phyloP scores from a whole-genome alignment of 2,113 vertebrate genomes.

The Hylia prasina region DNA sequence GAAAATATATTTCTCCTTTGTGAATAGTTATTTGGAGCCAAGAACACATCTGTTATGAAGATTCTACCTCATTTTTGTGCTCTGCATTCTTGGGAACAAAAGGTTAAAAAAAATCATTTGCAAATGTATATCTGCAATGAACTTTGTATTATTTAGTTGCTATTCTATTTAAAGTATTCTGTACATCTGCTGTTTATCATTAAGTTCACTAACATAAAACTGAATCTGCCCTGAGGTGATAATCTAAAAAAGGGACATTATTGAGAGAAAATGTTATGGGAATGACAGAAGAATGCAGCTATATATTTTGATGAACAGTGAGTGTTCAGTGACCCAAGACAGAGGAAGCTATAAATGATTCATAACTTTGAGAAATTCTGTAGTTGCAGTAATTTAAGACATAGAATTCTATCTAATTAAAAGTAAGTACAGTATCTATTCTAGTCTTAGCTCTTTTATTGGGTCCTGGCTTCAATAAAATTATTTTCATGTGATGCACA shows the following conservation, averaged over 20 bases:
- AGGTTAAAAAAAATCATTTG: background rate
- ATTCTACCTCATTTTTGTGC: constrained; percentile 5
- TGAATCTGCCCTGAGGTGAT: background rate
- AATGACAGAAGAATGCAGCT: constrained; percentile 17
- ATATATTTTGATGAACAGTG: constrained; percentile 31
- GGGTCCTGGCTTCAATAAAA: constrained; percentile 4
- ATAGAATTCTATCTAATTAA: constrained; percentile 1
- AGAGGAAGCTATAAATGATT: constrained; percentile 44
- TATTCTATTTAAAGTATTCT: background rate
- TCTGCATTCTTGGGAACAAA: constrained; percentile 1
- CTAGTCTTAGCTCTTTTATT: background rate
- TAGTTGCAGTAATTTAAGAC: constrained; percentile 14
- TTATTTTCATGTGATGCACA: constrained; percentile 18
- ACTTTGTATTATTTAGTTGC: background rate
- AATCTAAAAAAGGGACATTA: background rate
- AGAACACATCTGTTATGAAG: constrained; percentile 44
- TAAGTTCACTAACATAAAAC: background rate
- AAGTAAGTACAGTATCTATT: constrained; percentile 1
- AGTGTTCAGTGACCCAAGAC: background rate
- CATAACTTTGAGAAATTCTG: constrained; percentile 20
- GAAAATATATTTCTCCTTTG: constrained; percentile 55
- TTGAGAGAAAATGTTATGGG: background rate
- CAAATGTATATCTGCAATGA: background rate
- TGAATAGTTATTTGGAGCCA: constrained; percentile 42
- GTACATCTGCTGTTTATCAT: background rate